Conservation (phyloP, 2,888 invertebrate species). For the Cataglyphis albicans region DNA sequence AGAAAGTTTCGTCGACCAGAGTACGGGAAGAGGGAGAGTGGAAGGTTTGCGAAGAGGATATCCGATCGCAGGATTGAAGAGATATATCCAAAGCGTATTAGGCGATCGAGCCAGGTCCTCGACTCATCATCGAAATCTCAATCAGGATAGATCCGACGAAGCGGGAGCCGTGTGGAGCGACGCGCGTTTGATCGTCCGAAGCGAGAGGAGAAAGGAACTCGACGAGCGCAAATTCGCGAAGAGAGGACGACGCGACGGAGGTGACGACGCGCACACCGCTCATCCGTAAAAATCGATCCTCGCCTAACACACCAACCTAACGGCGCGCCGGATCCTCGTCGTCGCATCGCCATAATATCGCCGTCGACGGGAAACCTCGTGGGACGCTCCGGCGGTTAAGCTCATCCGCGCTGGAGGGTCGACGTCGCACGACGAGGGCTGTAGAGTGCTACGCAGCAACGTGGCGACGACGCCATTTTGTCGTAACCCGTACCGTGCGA, state of each 20-base stretch:
- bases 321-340: conserved; percentile 27
- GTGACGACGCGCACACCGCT: conserved; percentile 34
- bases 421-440: conserved; percentile 69
- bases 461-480: conserved; percentile 84
- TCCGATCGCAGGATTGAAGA: background rate
- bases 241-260: background rate
- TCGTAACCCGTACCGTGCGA: conserved; percentile 72
- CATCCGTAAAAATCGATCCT: conserved; percentile 14
- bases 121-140: background rate
- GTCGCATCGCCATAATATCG: background rate
- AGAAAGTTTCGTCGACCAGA: conserved; percentile 62
- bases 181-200: background rate
- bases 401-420: conserved; percentile 78
- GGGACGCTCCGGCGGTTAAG: conserved; percentile 58
- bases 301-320: background rate
- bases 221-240: background rate
- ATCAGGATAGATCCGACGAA: background rate
- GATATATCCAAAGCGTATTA: background rate
- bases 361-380: conserved; percentile 47
- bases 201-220: background rate
- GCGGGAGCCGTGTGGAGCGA: background rate
- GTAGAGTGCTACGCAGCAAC: conserved; percentile 78
- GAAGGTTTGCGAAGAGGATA: background rate
- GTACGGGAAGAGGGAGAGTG: background rate
- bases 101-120: background rate